These are phyloP conservation scores for Oligia latruncula DNA, from an alignment of 2,888 invertebrate genomes.

Conservation along the genomic window DNA sequence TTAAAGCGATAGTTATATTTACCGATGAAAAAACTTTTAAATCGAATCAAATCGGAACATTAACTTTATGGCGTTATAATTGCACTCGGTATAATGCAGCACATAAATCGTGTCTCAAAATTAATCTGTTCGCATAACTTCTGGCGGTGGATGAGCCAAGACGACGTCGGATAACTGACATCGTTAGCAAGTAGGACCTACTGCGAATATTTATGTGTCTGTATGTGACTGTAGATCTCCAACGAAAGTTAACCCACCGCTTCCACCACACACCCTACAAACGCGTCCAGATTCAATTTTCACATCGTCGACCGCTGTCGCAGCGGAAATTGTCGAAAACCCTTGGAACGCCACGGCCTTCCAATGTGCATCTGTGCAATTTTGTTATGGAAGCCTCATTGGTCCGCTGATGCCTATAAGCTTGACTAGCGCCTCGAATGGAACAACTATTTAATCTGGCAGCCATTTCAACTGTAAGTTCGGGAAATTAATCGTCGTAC, in stretches of 20 bases:
- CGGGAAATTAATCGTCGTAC: constrained; percentile 5
- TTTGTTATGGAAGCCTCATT: constrained; percentile 61
- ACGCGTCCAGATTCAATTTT: constrained; percentile 69
- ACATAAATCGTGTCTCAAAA: neutral
- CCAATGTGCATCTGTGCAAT: constrained; percentile 60
- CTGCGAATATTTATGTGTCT: neutral
- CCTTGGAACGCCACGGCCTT: constrained; percentile 59
- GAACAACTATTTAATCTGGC: constrained; percentile 20
- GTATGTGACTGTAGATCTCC: neutral
- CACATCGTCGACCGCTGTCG: constrained; percentile 57
- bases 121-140: neutral
- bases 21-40: neutral
- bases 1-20: neutral
- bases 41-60: neutral
- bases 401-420: constrained; percentile 31
- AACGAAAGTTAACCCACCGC: constrained; percentile 6
- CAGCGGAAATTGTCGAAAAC: constrained; percentile 72
- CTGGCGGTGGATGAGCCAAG: neutral
- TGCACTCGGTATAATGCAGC: neutral
- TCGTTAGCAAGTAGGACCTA: neutral
- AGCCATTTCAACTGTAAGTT: constrained; percentile 5
- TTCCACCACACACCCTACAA: constrained; percentile 30
- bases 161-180: neutral
- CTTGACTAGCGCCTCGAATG: constrained; percentile 23
- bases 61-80: neutral